phyloP scores from a whole-genome alignment of 2,888 invertebrate genomes.

The Ditylenchus weischeri region DNA sequence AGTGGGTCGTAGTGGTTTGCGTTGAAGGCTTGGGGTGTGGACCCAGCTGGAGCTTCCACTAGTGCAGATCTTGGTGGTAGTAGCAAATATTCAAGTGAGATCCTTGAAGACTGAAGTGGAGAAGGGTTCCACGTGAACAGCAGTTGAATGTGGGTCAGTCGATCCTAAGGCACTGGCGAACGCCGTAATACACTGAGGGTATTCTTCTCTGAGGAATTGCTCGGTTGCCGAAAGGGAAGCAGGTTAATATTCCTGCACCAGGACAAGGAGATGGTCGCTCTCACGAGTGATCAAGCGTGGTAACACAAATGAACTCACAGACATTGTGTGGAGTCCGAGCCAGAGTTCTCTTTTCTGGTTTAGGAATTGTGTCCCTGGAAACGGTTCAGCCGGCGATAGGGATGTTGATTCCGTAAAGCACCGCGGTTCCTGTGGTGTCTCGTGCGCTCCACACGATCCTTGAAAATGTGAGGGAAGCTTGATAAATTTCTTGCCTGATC shows the following conservation, averaged over 20 bases:
- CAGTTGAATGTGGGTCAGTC: constrained; percentile 61
- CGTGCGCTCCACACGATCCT: constrained; percentile 57
- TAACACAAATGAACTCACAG: constrained; percentile 60
- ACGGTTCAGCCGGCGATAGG: constrained; percentile 61
- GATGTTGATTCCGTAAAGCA: no score
- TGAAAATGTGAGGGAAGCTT: constrained; percentile 61
- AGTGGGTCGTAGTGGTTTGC: constrained; percentile 65
- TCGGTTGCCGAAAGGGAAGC: no score
- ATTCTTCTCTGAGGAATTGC: no score
- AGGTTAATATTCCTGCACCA: no score
- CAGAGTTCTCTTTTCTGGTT: constrained; percentile 63
- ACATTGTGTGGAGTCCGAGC: constrained; percentile 59
- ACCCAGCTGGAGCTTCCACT: constrained; percentile 63
- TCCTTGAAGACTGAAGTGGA: constrained; percentile 63
- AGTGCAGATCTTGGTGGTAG: constrained; percentile 70
- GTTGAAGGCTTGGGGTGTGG: constrained; percentile 67
- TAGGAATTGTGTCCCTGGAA: constrained; percentile 59
- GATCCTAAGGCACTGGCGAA: no score
- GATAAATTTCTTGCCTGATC: constrained; percentile 63
- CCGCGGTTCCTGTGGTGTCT: constrained; percentile 60
- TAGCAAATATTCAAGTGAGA: constrained; percentile 72
- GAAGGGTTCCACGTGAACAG: constrained; percentile 68
- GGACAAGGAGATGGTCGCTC: no score
- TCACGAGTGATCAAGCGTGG: no score
- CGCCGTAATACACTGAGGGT: no score